These are phyloP conservation scores for Coranthus polyacanthus DNA, from an alignment of 2,797 vertebrate genomes.

Conservation along the genomic window DNA sequence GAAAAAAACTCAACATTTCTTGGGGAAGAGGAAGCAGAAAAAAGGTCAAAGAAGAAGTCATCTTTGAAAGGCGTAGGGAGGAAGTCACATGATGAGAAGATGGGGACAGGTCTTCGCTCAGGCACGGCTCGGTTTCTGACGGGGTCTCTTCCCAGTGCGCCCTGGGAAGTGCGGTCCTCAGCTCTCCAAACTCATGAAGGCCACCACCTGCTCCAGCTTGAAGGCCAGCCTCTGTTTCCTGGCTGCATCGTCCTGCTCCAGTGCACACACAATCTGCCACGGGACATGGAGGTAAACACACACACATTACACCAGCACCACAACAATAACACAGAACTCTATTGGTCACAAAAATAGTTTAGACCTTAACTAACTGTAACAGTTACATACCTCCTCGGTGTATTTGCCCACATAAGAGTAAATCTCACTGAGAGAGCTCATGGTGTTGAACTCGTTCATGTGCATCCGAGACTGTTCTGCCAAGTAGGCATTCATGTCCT, in stretches of 20 bases:
- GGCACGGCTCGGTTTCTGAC: conserved; percentile 99
- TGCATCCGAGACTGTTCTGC: conserved; percentile 99
- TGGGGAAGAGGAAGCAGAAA: conserved; percentile 76
- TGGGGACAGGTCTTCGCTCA: conserved; percentile 96
- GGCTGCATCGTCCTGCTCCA: conserved; percentile 95
- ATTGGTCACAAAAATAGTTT: not conserved
- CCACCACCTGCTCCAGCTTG: conserved; percentile 99
- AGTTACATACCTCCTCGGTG: conserved; percentile 92
- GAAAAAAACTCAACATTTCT: conserved; percentile 90
- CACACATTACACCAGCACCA: not conserved
- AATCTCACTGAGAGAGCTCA: conserved; percentile 98
- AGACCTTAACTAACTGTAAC: not conserved
- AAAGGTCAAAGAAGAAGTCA: conserved; percentile 79
- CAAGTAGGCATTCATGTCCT: conserved; percentile 99
- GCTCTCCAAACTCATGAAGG: conserved; percentile 99
- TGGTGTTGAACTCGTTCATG: conserved; percentile 98
- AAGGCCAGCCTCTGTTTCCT: conserved; percentile 98
- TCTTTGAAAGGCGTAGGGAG: conserved; percentile 77
- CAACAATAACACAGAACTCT: not conserved
- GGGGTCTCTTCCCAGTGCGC: conserved; percentile 90
- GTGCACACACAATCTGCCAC: conserved; percentile 92
- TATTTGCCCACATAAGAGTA: conserved; percentile 99
- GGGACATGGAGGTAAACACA: conserved; percentile 45
- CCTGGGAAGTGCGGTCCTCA: conserved; percentile 98
- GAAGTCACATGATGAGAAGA: conserved; percentile 80